These are phyloP conservation scores for Intellagama lesueurii DNA, from an alignment of 2,797 vertebrate species.

Conservation along the genomic window DNA sequence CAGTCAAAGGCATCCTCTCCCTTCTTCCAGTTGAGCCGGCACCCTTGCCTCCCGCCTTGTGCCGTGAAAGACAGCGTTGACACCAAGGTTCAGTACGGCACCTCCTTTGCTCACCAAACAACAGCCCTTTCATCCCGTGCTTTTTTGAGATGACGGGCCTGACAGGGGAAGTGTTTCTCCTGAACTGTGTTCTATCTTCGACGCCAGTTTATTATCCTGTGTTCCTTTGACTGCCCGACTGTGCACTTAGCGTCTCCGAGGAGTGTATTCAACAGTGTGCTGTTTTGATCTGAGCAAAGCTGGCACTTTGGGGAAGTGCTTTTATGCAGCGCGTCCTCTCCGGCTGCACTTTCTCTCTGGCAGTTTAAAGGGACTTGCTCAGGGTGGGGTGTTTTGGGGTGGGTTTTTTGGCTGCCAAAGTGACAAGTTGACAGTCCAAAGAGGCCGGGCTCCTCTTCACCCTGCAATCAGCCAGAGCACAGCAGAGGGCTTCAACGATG, in stretches of 20 bases:
- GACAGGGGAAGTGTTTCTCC: background rate
- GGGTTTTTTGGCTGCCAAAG: constrained; percentile 38
- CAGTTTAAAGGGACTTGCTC: constrained; percentile 29
- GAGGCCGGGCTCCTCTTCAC: constrained; percentile 36
- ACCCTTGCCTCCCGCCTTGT: background rate
- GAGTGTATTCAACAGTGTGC: background rate
- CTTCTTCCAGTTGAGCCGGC: background rate
- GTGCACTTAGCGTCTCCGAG: background rate
- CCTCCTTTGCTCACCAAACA: background rate
- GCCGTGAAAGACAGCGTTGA: background rate
- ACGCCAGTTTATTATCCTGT: fast-evolving
- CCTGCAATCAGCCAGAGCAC: background rate
- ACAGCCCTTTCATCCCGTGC: background rate
- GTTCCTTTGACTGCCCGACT: background rate
- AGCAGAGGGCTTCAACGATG: background rate
- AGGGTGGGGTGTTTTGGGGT: background rate
- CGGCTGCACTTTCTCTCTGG: constrained; percentile 35
- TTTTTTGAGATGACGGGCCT: fast-evolving
- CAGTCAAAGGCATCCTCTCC: fast-evolving
- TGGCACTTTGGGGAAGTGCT: constrained; percentile 11
- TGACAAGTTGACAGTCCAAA: background rate
- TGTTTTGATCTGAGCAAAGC: background rate
- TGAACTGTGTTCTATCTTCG: fast-evolving
- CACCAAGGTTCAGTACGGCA: fast-evolving
- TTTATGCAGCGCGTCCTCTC: constrained; percentile 2